phyloP scores from a whole-genome alignment of 2,113 vertebrate genomes.

The Columba janthina region DNA sequence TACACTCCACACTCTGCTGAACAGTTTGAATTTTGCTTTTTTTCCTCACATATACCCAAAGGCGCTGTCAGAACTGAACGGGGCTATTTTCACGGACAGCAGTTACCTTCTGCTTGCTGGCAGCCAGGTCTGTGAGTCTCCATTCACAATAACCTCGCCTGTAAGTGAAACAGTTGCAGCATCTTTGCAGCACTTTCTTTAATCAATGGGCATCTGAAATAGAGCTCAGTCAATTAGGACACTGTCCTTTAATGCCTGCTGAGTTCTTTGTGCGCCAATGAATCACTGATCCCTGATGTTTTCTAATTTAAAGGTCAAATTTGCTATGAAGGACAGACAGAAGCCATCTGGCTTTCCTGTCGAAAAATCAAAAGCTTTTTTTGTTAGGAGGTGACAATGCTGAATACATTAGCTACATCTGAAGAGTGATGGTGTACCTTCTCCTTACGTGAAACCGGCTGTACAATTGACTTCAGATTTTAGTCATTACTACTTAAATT shows the following conservation, averaged over 20 bases:
- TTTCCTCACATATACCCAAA: background rate
- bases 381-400: background rate
- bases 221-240: background rate
- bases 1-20: background rate
- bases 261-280: conserved; percentile 31
- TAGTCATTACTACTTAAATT: conserved; percentile 6
- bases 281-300: conserved; percentile 37
- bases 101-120: background rate
- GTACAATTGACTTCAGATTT: conserved; percentile 24
- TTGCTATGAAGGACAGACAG: conserved; percentile 30
- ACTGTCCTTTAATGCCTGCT: background rate
- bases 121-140: background rate
- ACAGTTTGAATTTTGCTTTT: background rate
- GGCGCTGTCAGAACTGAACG: background rate
- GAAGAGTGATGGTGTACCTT: background rate
- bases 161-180: background rate
- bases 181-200: conserved; percentile 16
- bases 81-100: background rate
- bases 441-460: background rate
- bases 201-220: conserved; percentile 8
- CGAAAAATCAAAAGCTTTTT: conserved; percentile 16
- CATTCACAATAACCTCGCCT: background rate
- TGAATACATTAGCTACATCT: background rate
- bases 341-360: conserved; percentile 19
- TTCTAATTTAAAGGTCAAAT: conserved; percentile 64